Base-by-base conservation (phyloP, 1,140 invertebrate genomes). In the Metaphire vulgaris region DNA sequence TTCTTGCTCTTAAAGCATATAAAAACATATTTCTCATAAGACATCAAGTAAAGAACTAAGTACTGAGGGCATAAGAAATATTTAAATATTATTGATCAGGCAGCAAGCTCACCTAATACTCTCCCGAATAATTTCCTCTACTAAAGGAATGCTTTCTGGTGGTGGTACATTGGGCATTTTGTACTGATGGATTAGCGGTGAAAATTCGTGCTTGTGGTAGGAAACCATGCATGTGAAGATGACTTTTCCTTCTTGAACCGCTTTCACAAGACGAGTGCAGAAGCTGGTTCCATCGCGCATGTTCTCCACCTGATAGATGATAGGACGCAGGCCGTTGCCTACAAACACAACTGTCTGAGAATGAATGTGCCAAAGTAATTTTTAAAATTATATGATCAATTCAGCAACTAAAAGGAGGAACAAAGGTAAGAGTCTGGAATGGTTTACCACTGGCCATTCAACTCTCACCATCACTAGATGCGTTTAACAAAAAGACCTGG, bases 161-260 rank as follows among this genome's bases (percentile, higher is more conserved):
- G 21, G 41, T 68, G 67, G 1, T 14, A 29, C 67, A 30, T 14
- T 1, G 31, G 29, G 74, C 26, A 76, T 12, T n/a, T 6, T 68
- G n/a, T 69, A 28, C 31, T 69, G n/a, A 69, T 69, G n/a, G 2
- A 14, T 69, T 26, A 26, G n/a, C 2, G 67, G n/a, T 28, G 67
- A 28, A 31, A 69, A 69, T 74, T 86, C 85, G n/a, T 80, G 81
- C 75, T 77, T 79, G 71, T 86, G 85, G 76, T 84, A 86, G 16
- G 84, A 85, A 28, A 84, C 80, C 76, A 85, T 84, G 80, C 84
- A 83, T 15, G 83, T 82, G 76, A 85, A 83, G 16, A 86, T 84
- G 28, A 82, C 76, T 2, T 80, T 69, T 29, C 84, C 84, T 64
- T 83, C 80, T 73, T 86, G 85, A 30, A 82, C 80, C 14, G 85